Percentiles rank a stretch among this genome's conserved stretches.
These are phyloP conservation scores for Tetropium fuscum DNA, from an alignment of 2,888 invertebrate genomes.

Conservation along the genomic window DNA sequence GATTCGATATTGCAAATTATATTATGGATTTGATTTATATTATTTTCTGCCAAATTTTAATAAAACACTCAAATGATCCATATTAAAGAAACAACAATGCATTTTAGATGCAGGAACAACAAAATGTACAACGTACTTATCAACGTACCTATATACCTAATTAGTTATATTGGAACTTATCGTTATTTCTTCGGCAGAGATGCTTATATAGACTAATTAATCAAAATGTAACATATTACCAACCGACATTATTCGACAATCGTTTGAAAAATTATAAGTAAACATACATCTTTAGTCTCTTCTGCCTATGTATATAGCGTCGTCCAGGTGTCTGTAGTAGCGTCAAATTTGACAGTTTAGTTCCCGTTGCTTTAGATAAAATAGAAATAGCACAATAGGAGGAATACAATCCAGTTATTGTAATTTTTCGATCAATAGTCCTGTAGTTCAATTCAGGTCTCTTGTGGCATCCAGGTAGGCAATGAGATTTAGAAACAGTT, in stretches of 20 bases:
- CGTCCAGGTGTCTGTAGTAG: conserved; percentile 39
- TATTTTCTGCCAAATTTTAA: no score
- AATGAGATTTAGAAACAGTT: conserved; percentile 24
- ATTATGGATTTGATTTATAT: no score
- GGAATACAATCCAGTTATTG: conserved; percentile 53
- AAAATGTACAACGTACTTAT: no score
- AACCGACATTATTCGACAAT: no score
- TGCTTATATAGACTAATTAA: conserved; percentile 15
- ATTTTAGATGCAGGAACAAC: no score
- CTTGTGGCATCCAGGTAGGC: conserved; percentile 52
- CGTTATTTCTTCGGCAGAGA: conserved; percentile 12
- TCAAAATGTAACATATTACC: no score
- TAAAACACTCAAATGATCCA: no score
- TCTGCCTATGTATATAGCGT: conserved; percentile 7
- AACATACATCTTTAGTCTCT: conserved; percentile 14
- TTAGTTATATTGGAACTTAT: conserved; percentile 5
- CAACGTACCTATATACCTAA: no score
- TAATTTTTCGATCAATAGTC: conserved; percentile 40
- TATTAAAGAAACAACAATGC: no score
- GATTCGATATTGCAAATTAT: no score
- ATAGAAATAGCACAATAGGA: conserved; percentile 52
- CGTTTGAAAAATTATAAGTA: conserved; percentile 15
- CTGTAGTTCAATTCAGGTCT: conserved; percentile 29
- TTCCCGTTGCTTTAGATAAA: conserved; percentile 53
- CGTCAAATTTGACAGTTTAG: conserved; percentile 51